Percentiles rank a stretch among this genome's conserved stretches.
Conservation (phyloP, 23 tunicate genomes). For the Botrylloides violaceus region DNA sequence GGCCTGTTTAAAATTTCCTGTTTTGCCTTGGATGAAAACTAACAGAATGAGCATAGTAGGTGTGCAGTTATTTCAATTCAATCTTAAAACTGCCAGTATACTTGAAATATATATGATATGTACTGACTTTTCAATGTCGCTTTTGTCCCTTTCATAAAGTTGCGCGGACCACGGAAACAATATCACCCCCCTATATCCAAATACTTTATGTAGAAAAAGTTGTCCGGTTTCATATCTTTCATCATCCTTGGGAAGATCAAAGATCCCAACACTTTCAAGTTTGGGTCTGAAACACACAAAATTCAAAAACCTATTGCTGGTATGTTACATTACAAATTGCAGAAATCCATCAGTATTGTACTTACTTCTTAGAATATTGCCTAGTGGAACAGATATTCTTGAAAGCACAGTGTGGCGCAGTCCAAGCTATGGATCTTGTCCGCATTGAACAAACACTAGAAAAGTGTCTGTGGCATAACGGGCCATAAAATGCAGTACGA, state of each 20-base stretch:
- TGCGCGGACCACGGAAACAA: constrained; percentile 65
- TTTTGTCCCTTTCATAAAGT: constrained; percentile 48
- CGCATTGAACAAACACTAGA: too few relatives aligned
- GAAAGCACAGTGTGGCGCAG: background rate
- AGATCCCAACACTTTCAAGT: constrained; percentile 51
- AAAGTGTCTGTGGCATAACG: too few relatives aligned
- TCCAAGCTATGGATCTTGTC: too few relatives aligned
- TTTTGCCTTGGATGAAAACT: too few relatives aligned
- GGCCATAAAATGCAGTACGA: too few relatives aligned
- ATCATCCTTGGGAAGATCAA: constrained; percentile 27
- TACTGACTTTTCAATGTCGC: constrained; percentile 6
- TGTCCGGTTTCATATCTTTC: constrained; percentile 58
- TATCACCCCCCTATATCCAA: constrained; percentile 76
- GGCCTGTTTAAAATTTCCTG: too few relatives aligned
- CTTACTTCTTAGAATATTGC: background rate
- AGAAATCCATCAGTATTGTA: background rate
- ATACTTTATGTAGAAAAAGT: constrained; percentile 64
- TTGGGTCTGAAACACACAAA: constrained; percentile 15
- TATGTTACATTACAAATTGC: too few relatives aligned
- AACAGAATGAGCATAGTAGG: too few relatives aligned
- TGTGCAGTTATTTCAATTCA: too few relatives aligned
- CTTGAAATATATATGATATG: too few relatives aligned
- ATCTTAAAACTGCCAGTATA: too few relatives aligned
- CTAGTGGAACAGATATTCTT: background rate
- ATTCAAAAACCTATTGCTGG: background rate